phyloP scores from a whole-genome alignment of 1,140 invertebrate species.

The Heliconius hermathena region DNA sequence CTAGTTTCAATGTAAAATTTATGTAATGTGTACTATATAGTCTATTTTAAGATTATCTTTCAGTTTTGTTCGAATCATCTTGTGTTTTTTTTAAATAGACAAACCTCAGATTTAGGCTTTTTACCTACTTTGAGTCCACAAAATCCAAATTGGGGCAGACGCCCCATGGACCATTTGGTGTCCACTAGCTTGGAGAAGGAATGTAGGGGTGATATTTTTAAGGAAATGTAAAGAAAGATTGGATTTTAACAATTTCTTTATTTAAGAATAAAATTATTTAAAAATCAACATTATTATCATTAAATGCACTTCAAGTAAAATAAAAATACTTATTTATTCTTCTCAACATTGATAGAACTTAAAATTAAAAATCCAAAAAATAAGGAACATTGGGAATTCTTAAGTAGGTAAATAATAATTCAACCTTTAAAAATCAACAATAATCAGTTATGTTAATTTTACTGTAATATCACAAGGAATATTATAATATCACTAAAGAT shows the following conservation, averaged over 20 bases:
- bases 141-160: neutral
- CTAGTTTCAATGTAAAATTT: conserved; percentile 24
- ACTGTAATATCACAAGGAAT: neutral
- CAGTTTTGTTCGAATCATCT: conserved; percentile 18
- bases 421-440: too few species aligned
- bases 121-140: conserved; percentile 17
- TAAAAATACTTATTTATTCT: too few species aligned
- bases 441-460: too few species aligned
- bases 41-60: conserved; percentile 9
- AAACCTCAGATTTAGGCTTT: conserved; percentile 16
- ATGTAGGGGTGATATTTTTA: neutral
- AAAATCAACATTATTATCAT: too few species aligned
- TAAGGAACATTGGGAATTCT: too few species aligned
- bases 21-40: conserved; percentile 23
- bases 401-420: too few species aligned
- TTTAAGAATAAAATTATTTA: neutral
- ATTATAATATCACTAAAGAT: conserved; percentile 4
- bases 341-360: too few species aligned
- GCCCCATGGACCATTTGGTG: conserved; percentile 10
- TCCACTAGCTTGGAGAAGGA: neutral
- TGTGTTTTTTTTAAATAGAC: conserved; percentile 19
- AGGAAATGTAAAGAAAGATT: too few species aligned
- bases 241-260: too few species aligned
- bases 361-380: too few species aligned
- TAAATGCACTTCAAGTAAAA: too few species aligned